Percentiles rank a stretch among this genome's conserved stretches.
Conservation (phyloP, 1,140 invertebrate genomes). For the Cryptotermes secundus region DNA sequence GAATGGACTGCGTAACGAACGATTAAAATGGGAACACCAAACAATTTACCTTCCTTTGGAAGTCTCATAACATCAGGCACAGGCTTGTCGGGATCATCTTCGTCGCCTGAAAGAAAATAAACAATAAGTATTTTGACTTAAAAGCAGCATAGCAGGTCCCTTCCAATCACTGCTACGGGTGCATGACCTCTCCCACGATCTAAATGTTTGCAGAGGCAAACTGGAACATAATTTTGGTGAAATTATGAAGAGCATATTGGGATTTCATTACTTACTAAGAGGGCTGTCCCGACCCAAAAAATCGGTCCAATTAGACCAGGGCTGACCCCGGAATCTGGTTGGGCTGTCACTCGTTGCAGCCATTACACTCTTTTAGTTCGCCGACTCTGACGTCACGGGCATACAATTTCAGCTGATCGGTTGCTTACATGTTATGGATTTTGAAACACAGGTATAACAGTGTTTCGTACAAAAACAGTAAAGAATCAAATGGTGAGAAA, state of each 20-base stretch:
- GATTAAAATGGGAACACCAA: background rate
- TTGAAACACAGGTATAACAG: background rate
- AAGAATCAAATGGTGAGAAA: background rate
- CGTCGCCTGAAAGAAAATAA: background rate
- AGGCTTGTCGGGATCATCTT: conserved; percentile 9
- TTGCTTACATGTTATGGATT: background rate
- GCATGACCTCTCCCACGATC: background rate
- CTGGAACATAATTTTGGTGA: background rate
- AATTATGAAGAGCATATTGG: background rate
- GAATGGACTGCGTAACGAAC: background rate
- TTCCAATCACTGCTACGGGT: background rate
- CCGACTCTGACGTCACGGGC: conserved; percentile 11
- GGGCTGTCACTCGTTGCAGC: conserved; percentile 48
- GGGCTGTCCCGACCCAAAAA: conserved; percentile 51
- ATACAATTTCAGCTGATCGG: conserved; percentile 9
- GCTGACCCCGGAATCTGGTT: conserved; percentile 53
- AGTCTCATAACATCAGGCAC: background rate
- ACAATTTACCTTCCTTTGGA: background rate
- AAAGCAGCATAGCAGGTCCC: background rate
- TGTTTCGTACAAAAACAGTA: background rate
- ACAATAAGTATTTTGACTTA: background rate
- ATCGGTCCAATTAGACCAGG: conserved; percentile 53
- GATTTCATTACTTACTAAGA: conserved; percentile 45
- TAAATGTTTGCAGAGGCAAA: background rate
- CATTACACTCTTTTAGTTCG: conserved; percentile 17